Base-by-base conservation (phyloP, 2,113 vertebrate species). In the Carassius carassius region DNA sequence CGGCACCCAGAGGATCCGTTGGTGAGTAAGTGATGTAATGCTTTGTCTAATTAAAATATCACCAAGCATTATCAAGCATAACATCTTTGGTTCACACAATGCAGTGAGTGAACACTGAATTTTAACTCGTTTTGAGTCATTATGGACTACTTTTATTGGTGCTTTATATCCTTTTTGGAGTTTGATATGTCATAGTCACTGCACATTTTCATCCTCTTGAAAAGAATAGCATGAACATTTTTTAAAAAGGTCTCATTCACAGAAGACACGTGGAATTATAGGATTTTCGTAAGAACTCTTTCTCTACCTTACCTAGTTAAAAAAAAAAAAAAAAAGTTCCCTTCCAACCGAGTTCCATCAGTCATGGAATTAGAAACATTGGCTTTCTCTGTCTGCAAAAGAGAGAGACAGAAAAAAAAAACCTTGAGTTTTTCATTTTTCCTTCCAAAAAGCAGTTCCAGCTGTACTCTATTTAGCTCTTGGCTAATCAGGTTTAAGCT, bases 401-500 rank as follows among this genome's bases (percentile, higher is more conserved):
- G 44, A 67, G 47, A 25, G 49, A 37, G 49, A 72, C 23, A 58
- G 54, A 75, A 51, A 29, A 29, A 75, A 54, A 75, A 70, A 51
- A 21, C n/a, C 74, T 70, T 75, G 4, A 5, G 13, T n/a, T 69
- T 88, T 54, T 75, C 9, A 81, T 82, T 77, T 81, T 60, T 37
- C 32, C 41, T 56, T 83, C 54, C 72, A 74, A 82, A 84, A 87
- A 85, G 41, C 88, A 86, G 79, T 84, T 86, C 82, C 87, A 90
- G 87, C 89, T 90, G 87, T 78, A 25, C 73, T 51, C 65, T 47
- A 67, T 63, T 65, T 78, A 65, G 84, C 81, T 86, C 60, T 85
- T 82, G 76, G 83, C 78, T 88, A 87, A 88, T 89, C 86, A 87
- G 88, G 86, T 89, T 89, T 90, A 87, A 83, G 81, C 82, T 85